These are phyloP conservation scores for Ashinkailepas kermadecensis DNA, from an alignment of 2,888 invertebrate species.

Conservation along the genomic window DNA sequence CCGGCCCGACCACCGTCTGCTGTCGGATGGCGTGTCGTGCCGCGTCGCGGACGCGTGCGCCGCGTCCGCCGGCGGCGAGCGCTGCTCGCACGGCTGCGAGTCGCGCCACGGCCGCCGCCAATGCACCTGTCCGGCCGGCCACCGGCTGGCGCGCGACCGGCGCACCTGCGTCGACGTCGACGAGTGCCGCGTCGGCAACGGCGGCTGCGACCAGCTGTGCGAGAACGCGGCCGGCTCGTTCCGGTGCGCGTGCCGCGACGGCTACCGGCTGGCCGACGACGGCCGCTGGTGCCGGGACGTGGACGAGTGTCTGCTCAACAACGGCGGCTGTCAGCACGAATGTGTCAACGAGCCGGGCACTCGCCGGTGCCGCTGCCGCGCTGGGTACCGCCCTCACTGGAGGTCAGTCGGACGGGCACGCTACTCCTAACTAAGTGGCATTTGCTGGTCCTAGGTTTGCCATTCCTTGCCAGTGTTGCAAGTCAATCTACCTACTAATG, in stretches of 20 bases:
- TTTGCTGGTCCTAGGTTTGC: too few relatives aligned
- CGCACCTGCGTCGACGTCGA: constrained; percentile 48
- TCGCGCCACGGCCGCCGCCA: background rate
- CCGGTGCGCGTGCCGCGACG: constrained; percentile 74
- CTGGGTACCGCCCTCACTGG: constrained; percentile 4
- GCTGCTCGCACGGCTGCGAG: constrained; percentile 5
- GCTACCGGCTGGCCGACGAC: constrained; percentile 57
- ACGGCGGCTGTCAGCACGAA: constrained; percentile 47
- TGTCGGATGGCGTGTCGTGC: background rate
- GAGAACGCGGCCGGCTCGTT: constrained; percentile 71
- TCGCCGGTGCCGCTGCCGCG: background rate
- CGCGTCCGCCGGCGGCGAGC: background rate
- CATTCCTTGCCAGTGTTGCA: too few relatives aligned
- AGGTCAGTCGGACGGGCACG: background rate
- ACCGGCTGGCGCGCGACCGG: constrained; percentile 27
- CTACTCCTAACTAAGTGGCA: too few relatives aligned
- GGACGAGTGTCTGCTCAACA: constrained; percentile 44
- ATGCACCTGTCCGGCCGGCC: background rate
- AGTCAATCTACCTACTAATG: too few relatives aligned
- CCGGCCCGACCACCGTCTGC: constrained; percentile 23
- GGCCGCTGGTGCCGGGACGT: constrained; percentile 41
- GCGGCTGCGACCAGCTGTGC: constrained; percentile 58
- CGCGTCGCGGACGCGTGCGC: background rate
- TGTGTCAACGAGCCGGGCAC: constrained; percentile 3
- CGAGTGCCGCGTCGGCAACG: constrained; percentile 52